Evolutionary conservation across 1,140 invertebrate genomes (phyloP).

Genomic region (Pantala flavescens): DNA sequence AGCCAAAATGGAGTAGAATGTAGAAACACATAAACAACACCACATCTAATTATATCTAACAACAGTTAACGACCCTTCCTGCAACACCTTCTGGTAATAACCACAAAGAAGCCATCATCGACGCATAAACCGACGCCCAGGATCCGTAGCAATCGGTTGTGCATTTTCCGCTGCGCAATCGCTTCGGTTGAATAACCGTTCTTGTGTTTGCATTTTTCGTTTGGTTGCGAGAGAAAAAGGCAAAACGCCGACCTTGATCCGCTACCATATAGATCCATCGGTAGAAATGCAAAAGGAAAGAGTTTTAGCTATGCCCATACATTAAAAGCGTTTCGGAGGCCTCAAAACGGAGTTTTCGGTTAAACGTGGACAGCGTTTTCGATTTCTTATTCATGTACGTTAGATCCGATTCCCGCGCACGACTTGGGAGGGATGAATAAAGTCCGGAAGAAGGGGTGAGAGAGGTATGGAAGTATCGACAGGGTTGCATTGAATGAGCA

Average conservation of each 20-base stretch:
- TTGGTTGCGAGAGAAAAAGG: background rate
- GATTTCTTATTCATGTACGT: conserved; percentile 6
- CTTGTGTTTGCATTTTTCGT: background rate
- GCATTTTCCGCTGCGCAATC: background rate
- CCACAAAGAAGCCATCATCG: no score
- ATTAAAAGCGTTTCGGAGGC: background rate
- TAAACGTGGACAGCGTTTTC: background rate
- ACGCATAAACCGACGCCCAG: no score
- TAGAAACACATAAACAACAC: no score
- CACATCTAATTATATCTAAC: no score
- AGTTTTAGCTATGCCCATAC: background rate
- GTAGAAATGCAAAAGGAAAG: background rate
- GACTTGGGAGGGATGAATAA: background rate
- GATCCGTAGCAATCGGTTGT: no score
- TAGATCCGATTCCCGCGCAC: background rate
- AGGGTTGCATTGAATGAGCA: no score
- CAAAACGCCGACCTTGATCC: background rate
- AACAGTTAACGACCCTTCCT: no score
- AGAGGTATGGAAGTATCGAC: no score
- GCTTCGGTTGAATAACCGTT: conserved; percentile 5
- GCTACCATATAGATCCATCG: background rate
- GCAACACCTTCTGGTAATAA: no score
- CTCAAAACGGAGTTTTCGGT: background rate
- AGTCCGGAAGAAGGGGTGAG: background rate
- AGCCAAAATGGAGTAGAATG: no score